Base-by-base conservation (phyloP, 2,888 invertebrate species). In the Sesamia inferens region DNA sequence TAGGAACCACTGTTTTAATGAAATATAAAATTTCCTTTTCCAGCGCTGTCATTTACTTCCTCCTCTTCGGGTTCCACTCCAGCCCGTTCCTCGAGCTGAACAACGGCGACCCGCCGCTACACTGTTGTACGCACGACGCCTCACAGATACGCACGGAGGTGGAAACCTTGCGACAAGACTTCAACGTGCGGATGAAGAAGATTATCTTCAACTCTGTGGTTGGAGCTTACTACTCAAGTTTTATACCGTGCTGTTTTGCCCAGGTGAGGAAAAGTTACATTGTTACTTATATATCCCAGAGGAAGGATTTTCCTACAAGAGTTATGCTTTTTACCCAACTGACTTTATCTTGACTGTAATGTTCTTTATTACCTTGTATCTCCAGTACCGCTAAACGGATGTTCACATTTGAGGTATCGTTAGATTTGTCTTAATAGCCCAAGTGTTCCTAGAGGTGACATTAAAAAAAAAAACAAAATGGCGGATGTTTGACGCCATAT, bases 161-260 rank as follows among this genome's bases (percentile, higher is more conserved):
- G 57, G 98, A 99, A 79, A 96, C 97, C 58, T 93, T 99, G 11
- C 97, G 98, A 81, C 97, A 97, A 51, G 99, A 99, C 93, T 99
- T 99, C 90, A 99, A 99, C 91, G 97, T 97, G 81, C 96, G 99
- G 55, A 97, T 99, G 89, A 99, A 99, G 93, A 98, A 98, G 93
- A 98, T 99, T 73, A 96, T 99, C 3, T 98, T 98, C 91, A 97
- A 98, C 83, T 98, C 99, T 0, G 97, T 99, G 61, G 93, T 98
- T 10, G 98, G 98, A 86, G 98, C 99, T 0, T 99, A 99, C 91
- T 99, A 99, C 92, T 97, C 98, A 59, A 98, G 98, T 73, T 98
- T 99, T 90, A 97, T 99, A 74, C 99, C 99, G 0, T 98, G 98
- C 89, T 98, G 98, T 91, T 99, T 99, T 96, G 98, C 98, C 51